Conservation (phyloP, 2,113 vertebrate genomes). For the Progne subis region DNA sequence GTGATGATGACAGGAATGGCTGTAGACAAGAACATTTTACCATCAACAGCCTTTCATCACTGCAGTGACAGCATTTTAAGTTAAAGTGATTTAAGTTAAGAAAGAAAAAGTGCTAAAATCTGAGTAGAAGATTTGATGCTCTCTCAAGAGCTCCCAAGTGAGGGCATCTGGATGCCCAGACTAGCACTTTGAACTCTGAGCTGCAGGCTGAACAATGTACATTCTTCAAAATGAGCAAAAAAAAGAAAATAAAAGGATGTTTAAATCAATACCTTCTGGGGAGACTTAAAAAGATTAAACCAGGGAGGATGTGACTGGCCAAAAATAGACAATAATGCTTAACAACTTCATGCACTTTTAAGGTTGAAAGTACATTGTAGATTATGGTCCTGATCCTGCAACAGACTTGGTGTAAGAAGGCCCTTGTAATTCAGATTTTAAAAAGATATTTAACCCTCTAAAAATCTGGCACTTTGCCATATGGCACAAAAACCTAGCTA, state of each 20-base stretch:
- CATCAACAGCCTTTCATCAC: slow-evolving; percentile 28
- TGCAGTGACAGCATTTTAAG: slow-evolving; percentile 6
- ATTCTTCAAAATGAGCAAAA: slow-evolving; percentile 27
- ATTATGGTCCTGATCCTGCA: neutral
- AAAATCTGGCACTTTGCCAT: neutral
- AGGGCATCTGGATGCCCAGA: neutral
- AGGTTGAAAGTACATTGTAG: neutral
- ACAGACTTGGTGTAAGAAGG: neutral
- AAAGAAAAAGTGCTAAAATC: slow-evolving; percentile 13
- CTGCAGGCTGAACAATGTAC: neutral
- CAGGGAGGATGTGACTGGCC: neutral
- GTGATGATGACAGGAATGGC: neutral
- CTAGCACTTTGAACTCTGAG: slow-evolving; percentile 20
- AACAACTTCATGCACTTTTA: slow-evolving; percentile 2
- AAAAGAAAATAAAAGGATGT: slow-evolving; percentile 22
- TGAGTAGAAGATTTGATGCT: neutral
- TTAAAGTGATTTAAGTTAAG: slow-evolving; percentile 12
- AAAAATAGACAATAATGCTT: slow-evolving; percentile 28
- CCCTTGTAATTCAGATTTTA: neutral
- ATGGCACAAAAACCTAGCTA: neutral
- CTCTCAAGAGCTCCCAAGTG: neutral
- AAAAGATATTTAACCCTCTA: neutral
- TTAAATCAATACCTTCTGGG: slow-evolving; percentile 43
- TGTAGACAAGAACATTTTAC: slow-evolving; percentile 29
- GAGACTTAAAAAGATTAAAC: slow-evolving; percentile 35